Conservation (phyloP, 2,113 vertebrate genomes). For the Cricetomys ansorgei region DNA sequence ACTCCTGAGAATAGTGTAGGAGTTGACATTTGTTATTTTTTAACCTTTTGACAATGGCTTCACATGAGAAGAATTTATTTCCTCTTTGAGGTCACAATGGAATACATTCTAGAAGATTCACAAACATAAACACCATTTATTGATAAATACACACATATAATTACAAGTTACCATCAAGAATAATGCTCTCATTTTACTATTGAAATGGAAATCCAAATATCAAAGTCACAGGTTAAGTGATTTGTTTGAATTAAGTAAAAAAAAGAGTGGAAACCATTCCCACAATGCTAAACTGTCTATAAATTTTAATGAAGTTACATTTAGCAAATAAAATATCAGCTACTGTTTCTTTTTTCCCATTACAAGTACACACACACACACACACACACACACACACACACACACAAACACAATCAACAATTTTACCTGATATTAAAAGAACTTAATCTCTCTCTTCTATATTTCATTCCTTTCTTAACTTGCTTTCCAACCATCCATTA, state of each 20-base stretch:
- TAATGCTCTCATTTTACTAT: background rate
- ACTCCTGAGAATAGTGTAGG: background rate
- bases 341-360: background rate
- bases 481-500: background rate
- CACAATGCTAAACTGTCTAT: background rate
- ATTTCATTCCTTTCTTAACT: background rate
- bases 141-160: background rate
- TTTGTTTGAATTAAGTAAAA: background rate
- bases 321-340: background rate
- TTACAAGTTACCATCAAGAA: background rate
- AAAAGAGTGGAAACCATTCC: no score
- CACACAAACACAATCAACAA: background rate
- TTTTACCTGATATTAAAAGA: background rate
- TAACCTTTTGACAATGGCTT: background rate
- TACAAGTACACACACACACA: background rate
- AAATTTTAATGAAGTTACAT: background rate
- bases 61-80: background rate
- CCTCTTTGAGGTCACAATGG: background rate
- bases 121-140: background rate
- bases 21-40: background rate
- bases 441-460: background rate
- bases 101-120: background rate
- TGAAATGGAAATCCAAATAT: no score
- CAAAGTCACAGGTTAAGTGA: background rate
- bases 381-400: background rate